These are phyloP conservation scores for Leptestheria dahalacensis DNA, from an alignment of 1,140 invertebrate genomes.

Conservation along the genomic window DNA sequence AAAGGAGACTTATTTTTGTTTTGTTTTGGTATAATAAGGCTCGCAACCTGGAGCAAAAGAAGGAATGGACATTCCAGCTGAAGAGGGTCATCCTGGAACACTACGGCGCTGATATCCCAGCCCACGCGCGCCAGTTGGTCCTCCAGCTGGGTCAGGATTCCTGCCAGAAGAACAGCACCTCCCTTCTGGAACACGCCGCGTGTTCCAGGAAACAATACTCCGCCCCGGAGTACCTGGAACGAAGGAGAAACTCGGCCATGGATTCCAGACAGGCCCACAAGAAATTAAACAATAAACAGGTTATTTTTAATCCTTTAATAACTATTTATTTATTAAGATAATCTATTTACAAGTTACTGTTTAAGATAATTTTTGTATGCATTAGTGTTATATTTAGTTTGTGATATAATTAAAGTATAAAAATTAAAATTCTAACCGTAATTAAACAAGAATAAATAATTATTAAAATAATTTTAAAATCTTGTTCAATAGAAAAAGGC, in stretches of 20 bases:
- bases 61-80: constrained; percentile 80
- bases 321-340: too few relatives aligned
- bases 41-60: constrained; percentile 73
- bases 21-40: constrained; percentile 35
- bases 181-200: background rate
- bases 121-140: constrained; percentile 77
- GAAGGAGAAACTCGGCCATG: constrained; percentile 28
- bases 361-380: too few relatives aligned
- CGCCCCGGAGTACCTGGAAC: constrained; percentile 81
- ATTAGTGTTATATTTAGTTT: too few relatives aligned
- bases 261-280: background rate
- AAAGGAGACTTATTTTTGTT: background rate
- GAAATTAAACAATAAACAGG: too few relatives aligned
- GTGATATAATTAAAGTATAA: too few relatives aligned
- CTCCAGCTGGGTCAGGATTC: constrained; percentile 66
- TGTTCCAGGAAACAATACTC: constrained; percentile 48
- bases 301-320: too few relatives aligned
- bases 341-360: too few relatives aligned
- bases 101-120: constrained; percentile 82
- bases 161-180: background rate
- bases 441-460: too few relatives aligned
- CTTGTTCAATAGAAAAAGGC: too few relatives aligned
- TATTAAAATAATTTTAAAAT: too few relatives aligned
- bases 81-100: constrained; percentile 88
- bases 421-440: too few relatives aligned